phyloP scores from a whole-genome alignment of 2,113 vertebrate genomes.

The Micromys minutus region DNA sequence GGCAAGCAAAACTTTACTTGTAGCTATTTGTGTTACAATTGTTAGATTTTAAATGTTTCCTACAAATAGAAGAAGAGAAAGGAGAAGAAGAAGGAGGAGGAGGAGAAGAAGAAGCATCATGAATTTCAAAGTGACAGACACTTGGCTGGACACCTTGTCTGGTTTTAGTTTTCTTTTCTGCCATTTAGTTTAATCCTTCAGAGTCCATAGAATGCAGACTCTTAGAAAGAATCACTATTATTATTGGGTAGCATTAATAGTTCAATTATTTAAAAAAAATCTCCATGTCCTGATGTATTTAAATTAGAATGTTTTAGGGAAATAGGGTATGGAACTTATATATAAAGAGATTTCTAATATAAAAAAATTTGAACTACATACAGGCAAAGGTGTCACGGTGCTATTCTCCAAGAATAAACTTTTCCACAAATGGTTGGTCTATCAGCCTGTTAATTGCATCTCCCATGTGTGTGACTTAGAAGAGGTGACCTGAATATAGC shows the following conservation, averaged over 20 bases:
- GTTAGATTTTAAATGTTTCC: slow-evolving; percentile 30
- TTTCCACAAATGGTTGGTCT: not conserved
- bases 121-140: not conserved
- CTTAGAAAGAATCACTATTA: slow-evolving; percentile 6
- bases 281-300: not conserved
- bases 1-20: slow-evolving; percentile 26
- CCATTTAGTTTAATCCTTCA: slow-evolving; percentile 47
- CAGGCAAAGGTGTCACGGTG: not conserved
- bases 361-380: slow-evolving; percentile 35
- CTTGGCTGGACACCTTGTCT: not conserved
- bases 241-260: slow-evolving; percentile 14
- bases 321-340: not conserved
- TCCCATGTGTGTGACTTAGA: not conserved
- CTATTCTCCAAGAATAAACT: slow-evolving; percentile 5
- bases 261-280: slow-evolving; percentile 4
- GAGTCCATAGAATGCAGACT: not conserved
- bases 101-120: not conserved
- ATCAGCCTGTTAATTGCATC: not conserved
- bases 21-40: not conserved
- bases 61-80: too few species aligned
- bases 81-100: too few species aligned
- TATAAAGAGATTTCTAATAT: not conserved
- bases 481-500: not conserved
- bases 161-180: not conserved
- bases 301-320: not conserved